These are phyloP conservation scores for Amblyteles armatorius DNA, from an alignment of 2,888 invertebrate genomes.

Conservation along the genomic window DNA sequence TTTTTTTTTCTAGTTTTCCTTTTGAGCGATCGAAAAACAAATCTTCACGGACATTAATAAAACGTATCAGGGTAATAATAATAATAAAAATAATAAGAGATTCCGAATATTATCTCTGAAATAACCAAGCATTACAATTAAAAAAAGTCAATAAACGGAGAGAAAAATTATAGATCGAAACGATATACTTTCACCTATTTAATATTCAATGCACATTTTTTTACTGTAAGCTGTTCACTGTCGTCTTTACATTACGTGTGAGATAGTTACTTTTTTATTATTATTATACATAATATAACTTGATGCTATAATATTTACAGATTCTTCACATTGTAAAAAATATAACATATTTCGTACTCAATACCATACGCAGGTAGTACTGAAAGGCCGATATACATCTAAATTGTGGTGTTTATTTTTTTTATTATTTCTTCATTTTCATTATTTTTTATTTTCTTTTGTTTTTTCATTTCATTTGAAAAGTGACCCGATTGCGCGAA, in stretches of 20 bases:
- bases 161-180: conserved; percentile 45
- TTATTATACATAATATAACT: conserved; percentile 78
- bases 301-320: conserved; percentile 84
- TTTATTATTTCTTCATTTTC: conserved; percentile 46
- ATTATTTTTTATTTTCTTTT: conserved; percentile 4
- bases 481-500: conserved; percentile 63
- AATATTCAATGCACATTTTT: conserved; percentile 79
- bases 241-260: conserved; percentile 74
- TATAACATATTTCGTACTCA: conserved; percentile 84
- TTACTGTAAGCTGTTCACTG: conserved; percentile 74
- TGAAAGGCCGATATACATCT: conserved; percentile 84
- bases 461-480: conserved; percentile 41
- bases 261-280: conserved; percentile 73
- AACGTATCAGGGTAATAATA: conserved; percentile 14
- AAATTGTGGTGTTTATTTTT: conserved; percentile 80
- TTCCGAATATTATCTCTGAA: conserved; percentile 35
- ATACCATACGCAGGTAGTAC: conserved; percentile 84
- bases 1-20: conserved; percentile 8
- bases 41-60: conserved; percentile 9
- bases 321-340: conserved; percentile 84
- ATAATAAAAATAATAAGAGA: conserved; percentile 12
- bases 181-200: conserved; percentile 60
- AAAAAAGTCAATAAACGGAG: conserved; percentile 45
- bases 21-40: conserved; percentile 19
- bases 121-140: conserved; percentile 51